Evolutionary conservation across 1,140 invertebrate genomes (phyloP), one percentile per base, ranked within the genome.

Genomic region (Drosophila mayri): DNA sequence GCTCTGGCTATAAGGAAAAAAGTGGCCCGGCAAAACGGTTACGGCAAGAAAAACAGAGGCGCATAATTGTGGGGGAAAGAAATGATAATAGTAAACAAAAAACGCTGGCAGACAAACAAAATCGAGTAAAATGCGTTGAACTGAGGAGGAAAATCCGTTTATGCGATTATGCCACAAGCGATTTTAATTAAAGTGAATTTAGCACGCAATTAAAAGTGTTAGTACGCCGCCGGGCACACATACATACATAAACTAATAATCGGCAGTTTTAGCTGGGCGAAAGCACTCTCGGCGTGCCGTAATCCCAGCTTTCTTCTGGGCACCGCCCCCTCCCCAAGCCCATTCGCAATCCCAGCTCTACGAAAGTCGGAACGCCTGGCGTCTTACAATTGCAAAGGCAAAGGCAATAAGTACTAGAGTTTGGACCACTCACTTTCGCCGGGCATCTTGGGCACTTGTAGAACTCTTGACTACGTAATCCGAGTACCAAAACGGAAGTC

Each of bases 171-270:
- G 79, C 55, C 77, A 86, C 77, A 86, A 78, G 65, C 57, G 73
- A 73, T 81, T 90, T 90, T 90, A 90, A 90, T 90, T 90, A 90
- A 90, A 74, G 52, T 64, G 78, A 81, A 90, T 90, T 90, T 73
- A 90, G 64, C 85, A 90, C 85, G 85, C 85, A 81, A 90, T 90
- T 90, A 81, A 88, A 77, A 84, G 61, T 73, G 70, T 77, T 79
- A 65, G 60, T 74, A 80, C 60, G 35, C 62, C 40, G 32, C 30
- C 46, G 57, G 57, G 46, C 46, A 7, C 25, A 35, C 18, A 14
- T 54, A 14, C 3, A 14, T 7, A 68, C 58, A 63, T 73, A 28
- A 30, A 47, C 59, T 41, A 66, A 66, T 76, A 77, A 76, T 80
- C 65, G 60, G 71, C 50, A 32, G 58, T 49, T 52, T 64, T 44